Evolutionary conservation across 2,113 vertebrate species (phyloP), one percentile per base, ranked within the genome.

Genomic region (Theropithecus gelada): DNA sequence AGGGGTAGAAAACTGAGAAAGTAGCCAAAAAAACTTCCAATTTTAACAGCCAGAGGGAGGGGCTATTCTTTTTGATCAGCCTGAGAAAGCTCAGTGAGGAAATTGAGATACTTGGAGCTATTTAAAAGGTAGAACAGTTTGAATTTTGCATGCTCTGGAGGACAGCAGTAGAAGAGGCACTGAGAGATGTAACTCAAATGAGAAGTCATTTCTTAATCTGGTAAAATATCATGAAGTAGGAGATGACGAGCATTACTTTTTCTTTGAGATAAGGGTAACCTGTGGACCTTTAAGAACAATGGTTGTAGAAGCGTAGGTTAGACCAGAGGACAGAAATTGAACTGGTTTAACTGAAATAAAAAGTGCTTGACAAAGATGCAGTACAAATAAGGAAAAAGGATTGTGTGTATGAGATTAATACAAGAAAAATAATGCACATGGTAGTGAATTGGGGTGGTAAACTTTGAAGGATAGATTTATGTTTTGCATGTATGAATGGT

Each of bases 391-490:
- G 50, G 61, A 78, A 48, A 70, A 92, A 86, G 50, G 20, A 82
- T 90, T 90, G n/a, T 4, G 35, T 75, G 16, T 43, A 5, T 86
- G 73, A 89, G 23, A 57, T n/a, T 55, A 22, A 10, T 76, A 40
- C 12, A 48, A n/a, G 43, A 76, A 86, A 90, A 85, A 32, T 80
- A 85, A 76, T 40, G 66, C 8, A 61, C 5, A 8, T 35, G 27
- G 40, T 90, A 90, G 43, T 95, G 75, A 93, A 78, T 95, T 88
- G 57, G 0, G 52, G 82, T 90, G 70, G 78, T 94, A 61, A 85
- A 85, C 40, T 85, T 94, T 94, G 93, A 88, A 95, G 88, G 59
- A n/a, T 80, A 84, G 72, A 30, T 75, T 80, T 85, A 30, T 79
- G 76, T 92, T 95, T 94, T 96, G 76, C 17, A 16, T 90, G 32